Evolutionary conservation across 2,113 vertebrate species (phyloP).

Genomic region (Erythrolamprus reginae): DNA sequence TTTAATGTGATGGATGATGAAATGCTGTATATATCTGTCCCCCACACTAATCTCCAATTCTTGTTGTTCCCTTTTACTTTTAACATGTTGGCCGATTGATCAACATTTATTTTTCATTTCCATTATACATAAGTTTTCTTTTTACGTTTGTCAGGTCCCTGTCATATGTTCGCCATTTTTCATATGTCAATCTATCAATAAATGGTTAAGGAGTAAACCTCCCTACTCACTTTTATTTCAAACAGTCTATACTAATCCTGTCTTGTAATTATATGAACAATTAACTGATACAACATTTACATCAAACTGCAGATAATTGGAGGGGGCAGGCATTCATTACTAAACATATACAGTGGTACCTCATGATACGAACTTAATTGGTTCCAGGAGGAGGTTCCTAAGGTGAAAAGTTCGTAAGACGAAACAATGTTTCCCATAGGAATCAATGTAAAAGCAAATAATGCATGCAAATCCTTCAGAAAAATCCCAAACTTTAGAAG

Average conservation of each 20-base stretch:
- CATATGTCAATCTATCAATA: background rate
- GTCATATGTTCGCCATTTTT: background rate
- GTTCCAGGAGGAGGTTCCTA: no score
- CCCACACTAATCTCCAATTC: background rate
- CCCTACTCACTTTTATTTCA: background rate
- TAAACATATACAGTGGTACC: background rate
- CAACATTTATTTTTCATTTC: background rate
- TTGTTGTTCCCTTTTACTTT: background rate
- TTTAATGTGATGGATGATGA: background rate
- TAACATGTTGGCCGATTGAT: background rate
- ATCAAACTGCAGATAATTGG: background rate
- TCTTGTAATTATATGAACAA: background rate
- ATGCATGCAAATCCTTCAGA: no score
- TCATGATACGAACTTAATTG: no score
- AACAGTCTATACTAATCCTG: background rate
- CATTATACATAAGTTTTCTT: background rate
- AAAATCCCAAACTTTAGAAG: no score
- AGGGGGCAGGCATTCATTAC: background rate
- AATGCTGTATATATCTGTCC: background rate
- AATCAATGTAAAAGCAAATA: no score
- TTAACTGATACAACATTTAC: background rate
- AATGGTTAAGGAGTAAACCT: background rate
- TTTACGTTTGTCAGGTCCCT: background rate
- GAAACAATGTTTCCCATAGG: no score
- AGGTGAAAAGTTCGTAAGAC: no score